Conservation (phyloP, 2,113 vertebrate species). For the Apodemus sylvaticus region DNA sequence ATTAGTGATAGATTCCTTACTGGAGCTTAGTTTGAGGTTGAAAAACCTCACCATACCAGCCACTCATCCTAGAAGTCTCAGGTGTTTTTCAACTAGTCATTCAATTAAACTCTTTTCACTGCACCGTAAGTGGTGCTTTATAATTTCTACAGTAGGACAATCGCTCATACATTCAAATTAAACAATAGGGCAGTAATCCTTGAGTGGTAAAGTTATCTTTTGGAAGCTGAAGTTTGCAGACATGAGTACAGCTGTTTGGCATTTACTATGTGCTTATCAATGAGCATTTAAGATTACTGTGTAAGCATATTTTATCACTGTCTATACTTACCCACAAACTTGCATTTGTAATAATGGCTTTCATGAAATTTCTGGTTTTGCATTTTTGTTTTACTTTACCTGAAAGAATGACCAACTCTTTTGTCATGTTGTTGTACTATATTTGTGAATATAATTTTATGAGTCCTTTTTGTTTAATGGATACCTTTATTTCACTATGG, state of each 20-base stretch:
- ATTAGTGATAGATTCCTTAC: constrained; percentile 26
- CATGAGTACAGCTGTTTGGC: constrained; percentile 41
- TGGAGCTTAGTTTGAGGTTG: constrained; percentile 54
- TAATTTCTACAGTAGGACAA: constrained; percentile 63
- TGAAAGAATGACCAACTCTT: constrained; percentile 51
- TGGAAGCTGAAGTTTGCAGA: constrained; percentile 57
- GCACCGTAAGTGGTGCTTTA: constrained; percentile 70
- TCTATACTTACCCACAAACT: constrained; percentile 55
- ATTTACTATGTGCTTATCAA: constrained; percentile 61
- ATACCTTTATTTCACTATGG: constrained; percentile 67
- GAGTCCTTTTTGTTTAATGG: constrained; percentile 44
- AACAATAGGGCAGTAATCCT: constrained; percentile 64
- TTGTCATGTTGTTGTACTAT: constrained; percentile 67
- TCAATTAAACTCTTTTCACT: constrained; percentile 51
- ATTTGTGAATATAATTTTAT: constrained; percentile 77
- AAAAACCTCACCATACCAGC: constrained; percentile 48
- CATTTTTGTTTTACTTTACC: constrained; percentile 35
- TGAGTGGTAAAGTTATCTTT: constrained; percentile 67
- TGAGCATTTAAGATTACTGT: constrained; percentile 55
- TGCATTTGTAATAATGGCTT: constrained; percentile 16
- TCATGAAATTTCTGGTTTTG: constrained; percentile 68
- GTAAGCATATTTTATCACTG: constrained; percentile 61
- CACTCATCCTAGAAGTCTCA: constrained; percentile 28
- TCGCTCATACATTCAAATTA: constrained; percentile 61
- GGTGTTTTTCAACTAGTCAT: constrained; percentile 54